Evolutionary conservation across 2,113 vertebrate species (phyloP).

Genomic region (Pantherophis guttatus): DNA sequence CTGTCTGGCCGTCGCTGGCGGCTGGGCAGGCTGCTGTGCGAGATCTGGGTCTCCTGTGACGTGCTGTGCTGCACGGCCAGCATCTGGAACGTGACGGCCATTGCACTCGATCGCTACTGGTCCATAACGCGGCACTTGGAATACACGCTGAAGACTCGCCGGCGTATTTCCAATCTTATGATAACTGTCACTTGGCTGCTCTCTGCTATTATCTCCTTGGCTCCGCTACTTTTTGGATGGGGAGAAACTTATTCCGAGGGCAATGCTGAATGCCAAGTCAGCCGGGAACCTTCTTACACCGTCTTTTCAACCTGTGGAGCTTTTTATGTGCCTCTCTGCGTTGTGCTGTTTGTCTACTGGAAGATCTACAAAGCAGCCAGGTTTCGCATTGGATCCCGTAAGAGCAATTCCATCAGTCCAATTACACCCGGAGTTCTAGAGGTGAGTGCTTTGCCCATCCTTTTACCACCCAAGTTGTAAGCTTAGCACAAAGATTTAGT

Average conservation of each 20-base stretch:
- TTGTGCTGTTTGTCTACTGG: slow-evolving; percentile 98
- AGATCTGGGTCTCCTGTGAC: slow-evolving; percentile 91
- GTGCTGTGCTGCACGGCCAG: slow-evolving; percentile 97
- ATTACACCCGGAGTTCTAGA: slow-evolving; percentile 74
- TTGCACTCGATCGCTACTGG: slow-evolving; percentile 96
- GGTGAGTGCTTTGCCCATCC: slow-evolving; percentile 63
- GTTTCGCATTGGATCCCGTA: slow-evolving; percentile 84
- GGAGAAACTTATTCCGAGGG: slow-evolving; percentile 88
- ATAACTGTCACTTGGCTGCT: slow-evolving; percentile 90
- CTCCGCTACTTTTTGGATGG: slow-evolving; percentile 91
- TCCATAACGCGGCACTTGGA: slow-evolving; percentile 92
- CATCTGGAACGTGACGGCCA: slow-evolving; percentile 98
- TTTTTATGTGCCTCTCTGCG: slow-evolving; percentile 91
- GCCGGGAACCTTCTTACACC: slow-evolving; percentile 89
- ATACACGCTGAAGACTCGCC: slow-evolving; percentile 86
- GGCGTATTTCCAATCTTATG: slow-evolving; percentile 89
- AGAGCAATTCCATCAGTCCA: slow-evolving; percentile 88
- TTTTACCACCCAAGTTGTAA: neutral
- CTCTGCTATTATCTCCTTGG: slow-evolving; percentile 88
- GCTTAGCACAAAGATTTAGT: neutral
- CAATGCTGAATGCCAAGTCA: slow-evolving; percentile 87
- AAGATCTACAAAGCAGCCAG: slow-evolving; percentile 96
- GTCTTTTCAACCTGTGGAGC: slow-evolving; percentile 96
- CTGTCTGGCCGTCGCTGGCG: slow-evolving; percentile 85
- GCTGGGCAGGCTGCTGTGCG: slow-evolving; percentile 85